These are phyloP conservation scores for Rhyacophila brunnea DNA, from an alignment of 1,140 invertebrate genomes.

Conservation along the genomic window DNA sequence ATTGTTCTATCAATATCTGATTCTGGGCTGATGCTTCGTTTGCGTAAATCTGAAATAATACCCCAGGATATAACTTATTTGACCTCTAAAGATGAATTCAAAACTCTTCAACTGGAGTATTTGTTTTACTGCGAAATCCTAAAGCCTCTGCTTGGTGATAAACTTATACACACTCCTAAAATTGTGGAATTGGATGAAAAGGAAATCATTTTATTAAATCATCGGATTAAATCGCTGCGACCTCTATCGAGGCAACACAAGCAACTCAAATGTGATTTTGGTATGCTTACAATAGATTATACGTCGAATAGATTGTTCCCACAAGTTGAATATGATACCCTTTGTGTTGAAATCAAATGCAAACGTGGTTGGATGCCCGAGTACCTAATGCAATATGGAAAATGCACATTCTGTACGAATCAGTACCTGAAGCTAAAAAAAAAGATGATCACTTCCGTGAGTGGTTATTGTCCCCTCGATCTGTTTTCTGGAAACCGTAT, in stretches of 20 bases:
- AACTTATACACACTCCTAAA: slow-evolving; percentile 36
- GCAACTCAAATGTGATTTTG: slow-evolving; percentile 40
- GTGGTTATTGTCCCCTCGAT: slow-evolving; percentile 71
- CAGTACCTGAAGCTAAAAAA: slow-evolving; percentile 66
- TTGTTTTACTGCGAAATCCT: slow-evolving; percentile 46
- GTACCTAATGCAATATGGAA: slow-evolving; percentile 49
- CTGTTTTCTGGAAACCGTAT: slow-evolving; percentile 63
- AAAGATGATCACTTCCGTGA: slow-evolving; percentile 50
- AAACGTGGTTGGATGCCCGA: slow-evolving; percentile 68
- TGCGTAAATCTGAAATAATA: slow-evolving; percentile 21
- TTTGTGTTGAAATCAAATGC: slow-evolving; percentile 73
- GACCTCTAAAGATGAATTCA: slow-evolving; percentile 8
- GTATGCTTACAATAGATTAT: slow-evolving; percentile 45
- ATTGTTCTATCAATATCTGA: slow-evolving; percentile 43
- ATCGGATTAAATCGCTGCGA: slow-evolving; percentile 37
- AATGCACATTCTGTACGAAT: slow-evolving; percentile 70
- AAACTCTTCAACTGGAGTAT: slow-evolving; percentile 11
- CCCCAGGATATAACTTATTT: background rate
- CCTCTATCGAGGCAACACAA: slow-evolving; percentile 43
- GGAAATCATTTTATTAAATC: slow-evolving; percentile 38
- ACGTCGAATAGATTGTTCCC: slow-evolving; percentile 39
- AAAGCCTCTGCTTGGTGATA: slow-evolving; percentile 40
- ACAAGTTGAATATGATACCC: slow-evolving; percentile 42
- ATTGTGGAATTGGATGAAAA: slow-evolving; percentile 38
- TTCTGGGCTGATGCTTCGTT: slow-evolving; percentile 12